These are phyloP conservation scores for Corella eumyota DNA, from an alignment of 23 tunicate genomes.

Conservation along the genomic window DNA sequence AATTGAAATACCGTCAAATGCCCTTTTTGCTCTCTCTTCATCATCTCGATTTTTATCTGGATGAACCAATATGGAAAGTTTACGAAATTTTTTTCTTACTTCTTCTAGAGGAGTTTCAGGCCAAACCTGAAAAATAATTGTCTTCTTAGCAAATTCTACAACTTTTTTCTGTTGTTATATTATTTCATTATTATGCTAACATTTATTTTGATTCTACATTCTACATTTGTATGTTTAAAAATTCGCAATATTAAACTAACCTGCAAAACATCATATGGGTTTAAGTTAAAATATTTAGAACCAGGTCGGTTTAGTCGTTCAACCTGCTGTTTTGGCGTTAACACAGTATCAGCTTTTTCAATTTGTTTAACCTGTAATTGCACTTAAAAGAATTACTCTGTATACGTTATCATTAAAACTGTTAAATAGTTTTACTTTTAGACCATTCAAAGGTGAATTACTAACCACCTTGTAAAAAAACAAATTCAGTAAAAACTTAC, in stretches of 20 bases:
- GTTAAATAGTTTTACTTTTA: no score
- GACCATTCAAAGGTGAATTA: no score
- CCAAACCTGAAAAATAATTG: no score
- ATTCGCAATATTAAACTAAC: constrained; percentile 2
- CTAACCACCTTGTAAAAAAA: no score
- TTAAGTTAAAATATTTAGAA: constrained; percentile 89
- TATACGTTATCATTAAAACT: no score
- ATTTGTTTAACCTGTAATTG: constrained; percentile 89
- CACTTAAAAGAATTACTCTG: no score
- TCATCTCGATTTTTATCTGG: constrained; percentile 91
- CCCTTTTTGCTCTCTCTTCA: constrained; percentile 75
- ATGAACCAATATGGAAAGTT: constrained; percentile 93
- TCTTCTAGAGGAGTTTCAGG: constrained; percentile 73
- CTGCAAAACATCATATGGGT: constrained; percentile 96
- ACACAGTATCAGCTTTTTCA: constrained; percentile 93
- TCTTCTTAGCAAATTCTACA: no score
- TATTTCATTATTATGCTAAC: no score
- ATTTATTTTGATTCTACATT: no score
- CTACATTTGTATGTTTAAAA: not conserved
- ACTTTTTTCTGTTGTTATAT: not conserved
- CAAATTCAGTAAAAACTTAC: no score
- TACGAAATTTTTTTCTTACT: constrained; percentile 79
- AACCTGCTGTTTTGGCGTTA: constrained; percentile 86
- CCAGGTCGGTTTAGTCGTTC: constrained; percentile 97
- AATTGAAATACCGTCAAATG: constrained; percentile 56